Percentiles rank a stretch among this genome's conserved stretches.
phyloP scores from a whole-genome alignment of 2,113 vertebrate species.

The Raja brachyura region DNA sequence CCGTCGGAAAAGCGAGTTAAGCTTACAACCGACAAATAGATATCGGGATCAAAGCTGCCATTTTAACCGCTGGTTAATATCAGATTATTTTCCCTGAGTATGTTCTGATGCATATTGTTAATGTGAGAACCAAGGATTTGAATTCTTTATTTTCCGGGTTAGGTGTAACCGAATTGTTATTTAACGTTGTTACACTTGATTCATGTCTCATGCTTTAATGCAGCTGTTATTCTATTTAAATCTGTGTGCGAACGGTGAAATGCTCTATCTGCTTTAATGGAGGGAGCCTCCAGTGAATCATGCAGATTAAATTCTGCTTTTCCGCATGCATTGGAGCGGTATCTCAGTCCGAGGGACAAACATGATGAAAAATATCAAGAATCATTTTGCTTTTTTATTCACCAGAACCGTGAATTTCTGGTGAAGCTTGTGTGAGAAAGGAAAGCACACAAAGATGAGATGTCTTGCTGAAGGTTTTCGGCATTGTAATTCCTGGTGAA shows the following conservation, averaged over 20 bases:
- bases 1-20: background rate
- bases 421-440: background rate
- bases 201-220: background rate
- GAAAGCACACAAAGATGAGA: background rate
- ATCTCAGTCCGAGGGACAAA: background rate
- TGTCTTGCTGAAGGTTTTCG: background rate
- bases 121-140: background rate
- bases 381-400: background rate
- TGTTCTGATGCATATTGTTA: background rate
- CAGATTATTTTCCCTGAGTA: too few species aligned
- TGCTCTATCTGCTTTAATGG: background rate
- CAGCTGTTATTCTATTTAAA: background rate
- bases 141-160: background rate
- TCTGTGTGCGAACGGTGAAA: background rate
- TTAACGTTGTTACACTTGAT: constrained; percentile 12
- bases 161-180: background rate
- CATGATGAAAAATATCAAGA: background rate
- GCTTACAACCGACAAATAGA: background rate
- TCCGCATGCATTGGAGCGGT: background rate
- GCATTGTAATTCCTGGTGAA: background rate
- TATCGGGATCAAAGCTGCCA: background rate
- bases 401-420: background rate
- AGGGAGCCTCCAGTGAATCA: background rate
- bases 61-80: background rate
- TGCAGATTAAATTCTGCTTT: background rate